Base-by-base conservation (phyloP, 2,888 invertebrate genomes). In the Rhaphigaster nebulosa region DNA sequence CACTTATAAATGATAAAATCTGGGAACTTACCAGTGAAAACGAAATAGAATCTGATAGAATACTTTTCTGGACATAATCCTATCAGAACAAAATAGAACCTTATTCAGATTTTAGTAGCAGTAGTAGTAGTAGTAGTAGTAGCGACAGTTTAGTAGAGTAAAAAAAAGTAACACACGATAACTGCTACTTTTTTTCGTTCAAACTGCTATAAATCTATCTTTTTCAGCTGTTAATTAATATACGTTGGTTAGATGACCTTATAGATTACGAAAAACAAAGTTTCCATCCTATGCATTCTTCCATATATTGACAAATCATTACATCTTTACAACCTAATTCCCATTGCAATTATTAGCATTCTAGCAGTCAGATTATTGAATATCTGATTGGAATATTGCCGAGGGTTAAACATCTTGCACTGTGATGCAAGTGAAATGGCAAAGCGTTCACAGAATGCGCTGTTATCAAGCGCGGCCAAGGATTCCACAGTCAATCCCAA, bases 401-500 rank as follows among this genome's bases (percentile, higher is more conserved):
- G 38, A 76, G 70, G 70, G 1, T 15, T 2, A 38, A 38, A 34
- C 70, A 76, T 76, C 70, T 38, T 38, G 38, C 70, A 13, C 12
- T n/a, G n/a, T 60, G 26, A n/a, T 60, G 29, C 65, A 65, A 29
- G 60, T 12, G 60, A 65, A 29, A 38, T 20, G 70, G 34, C 18
- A 76, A 76, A 76, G 23, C 70, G 34, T 76, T 76, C 70, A 76
- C 65, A 65, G 65, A 29, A 29, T 29, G 65, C 3, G 65, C 34
- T 29, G 34, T 38, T 76, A 76, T 76, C 70, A 76, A 34, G 34
- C 20, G 20, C 70, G 70, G 70, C 38, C 70, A 76, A 76, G 70
- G 70, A 76, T 76, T 34, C 70, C 70, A 76, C 23, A 76, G 38
- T 76, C 23, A 76, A 76, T 65, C 70, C 70, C 70, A 76, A 76